Evolutionary conservation across 2,888 invertebrate genomes (phyloP).

Genomic region (Digitonthophagus gazella): DNA sequence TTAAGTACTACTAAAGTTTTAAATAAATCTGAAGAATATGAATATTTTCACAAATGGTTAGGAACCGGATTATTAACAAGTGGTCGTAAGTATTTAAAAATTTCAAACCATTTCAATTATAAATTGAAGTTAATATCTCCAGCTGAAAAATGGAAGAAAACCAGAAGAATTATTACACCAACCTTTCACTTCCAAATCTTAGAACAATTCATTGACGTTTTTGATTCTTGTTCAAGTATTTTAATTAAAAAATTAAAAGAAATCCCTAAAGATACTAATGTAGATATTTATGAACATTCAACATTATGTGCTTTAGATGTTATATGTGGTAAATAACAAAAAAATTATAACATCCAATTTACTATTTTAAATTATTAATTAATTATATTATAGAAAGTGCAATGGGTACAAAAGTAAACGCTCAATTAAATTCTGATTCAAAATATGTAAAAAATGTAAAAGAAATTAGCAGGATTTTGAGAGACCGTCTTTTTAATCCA

Average conservation of each 20-base stretch:
- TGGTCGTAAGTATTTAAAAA: conserved; percentile 33
- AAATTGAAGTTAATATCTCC: conserved; percentile 38
- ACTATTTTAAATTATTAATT: too few relatives aligned
- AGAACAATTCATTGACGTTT: conserved; percentile 45
- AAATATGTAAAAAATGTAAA: conserved; percentile 72
- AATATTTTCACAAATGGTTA: conserved; percentile 37
- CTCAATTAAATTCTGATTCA: conserved; percentile 66
- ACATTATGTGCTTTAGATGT: conserved; percentile 28
- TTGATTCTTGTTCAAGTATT: conserved; percentile 32
- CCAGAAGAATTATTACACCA: conserved; percentile 49
- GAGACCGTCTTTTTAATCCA: conserved; percentile 43
- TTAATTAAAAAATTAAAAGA: conserved; percentile 16
- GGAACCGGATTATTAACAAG: conserved; percentile 39
- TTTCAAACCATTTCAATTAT: conserved; percentile 27
- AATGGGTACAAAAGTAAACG: conserved; percentile 76
- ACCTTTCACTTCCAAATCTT: conserved; percentile 50
- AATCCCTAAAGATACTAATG: conserved; percentile 37
- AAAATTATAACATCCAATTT: too few relatives aligned
- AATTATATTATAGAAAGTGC: conserved; percentile 66
- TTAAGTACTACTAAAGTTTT: conserved; percentile 37
- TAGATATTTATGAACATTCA: conserved; percentile 25
- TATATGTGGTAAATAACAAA: conserved; percentile 24
- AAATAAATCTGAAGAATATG: conserved; percentile 37
- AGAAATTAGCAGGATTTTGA: conserved; percentile 45
- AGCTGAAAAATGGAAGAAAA: conserved; percentile 42